Conservation (phyloP, 2,797 vertebrate species). For the Bovichtus diacanthus region DNA sequence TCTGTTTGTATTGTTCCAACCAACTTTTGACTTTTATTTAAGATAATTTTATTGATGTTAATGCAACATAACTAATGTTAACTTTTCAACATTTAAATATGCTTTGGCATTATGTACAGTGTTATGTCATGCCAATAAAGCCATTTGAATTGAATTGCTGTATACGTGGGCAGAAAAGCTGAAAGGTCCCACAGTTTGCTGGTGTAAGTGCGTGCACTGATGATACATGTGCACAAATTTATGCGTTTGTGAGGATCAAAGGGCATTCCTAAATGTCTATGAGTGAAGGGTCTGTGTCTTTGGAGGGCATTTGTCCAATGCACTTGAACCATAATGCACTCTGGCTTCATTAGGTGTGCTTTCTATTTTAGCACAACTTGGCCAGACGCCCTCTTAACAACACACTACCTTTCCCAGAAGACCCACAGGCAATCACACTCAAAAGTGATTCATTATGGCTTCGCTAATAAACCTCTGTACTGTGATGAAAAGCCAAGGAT, state of each 20-base stretch:
- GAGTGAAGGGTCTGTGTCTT: slow-evolving; percentile 28
- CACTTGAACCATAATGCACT: slow-evolving; percentile 55
- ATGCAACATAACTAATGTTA: too few relatives aligned
- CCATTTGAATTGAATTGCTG: too few relatives aligned
- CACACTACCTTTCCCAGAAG: slow-evolving; percentile 54
- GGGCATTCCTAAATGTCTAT: slow-evolving; percentile 27
- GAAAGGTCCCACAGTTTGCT: slow-evolving; percentile 3
- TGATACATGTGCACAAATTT: not conserved
- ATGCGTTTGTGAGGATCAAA: slow-evolving; percentile 5
- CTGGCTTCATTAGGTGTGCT: slow-evolving; percentile 50
- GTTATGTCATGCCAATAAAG: too few relatives aligned
- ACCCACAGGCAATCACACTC: slow-evolving; percentile 58
- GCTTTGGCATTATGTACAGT: too few relatives aligned
- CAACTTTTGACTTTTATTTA: too few relatives aligned
- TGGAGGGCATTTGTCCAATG: slow-evolving; percentile 31
- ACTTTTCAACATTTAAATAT: too few relatives aligned
- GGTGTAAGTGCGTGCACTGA: not conserved
- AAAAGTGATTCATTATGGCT: slow-evolving; percentile 66
- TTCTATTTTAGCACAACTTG: slow-evolving; percentile 52
- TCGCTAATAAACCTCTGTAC: slow-evolving; percentile 61
- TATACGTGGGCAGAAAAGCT: slow-evolving; percentile 16
- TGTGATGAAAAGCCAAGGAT: slow-evolving; percentile 57
- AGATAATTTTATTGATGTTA: too few relatives aligned
- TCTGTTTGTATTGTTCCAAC: too few relatives aligned
- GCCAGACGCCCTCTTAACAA: slow-evolving; percentile 49